Evolutionary conservation across 2,113 vertebrate genomes (phyloP).

Genomic region (Accipiter cooperii): DNA sequence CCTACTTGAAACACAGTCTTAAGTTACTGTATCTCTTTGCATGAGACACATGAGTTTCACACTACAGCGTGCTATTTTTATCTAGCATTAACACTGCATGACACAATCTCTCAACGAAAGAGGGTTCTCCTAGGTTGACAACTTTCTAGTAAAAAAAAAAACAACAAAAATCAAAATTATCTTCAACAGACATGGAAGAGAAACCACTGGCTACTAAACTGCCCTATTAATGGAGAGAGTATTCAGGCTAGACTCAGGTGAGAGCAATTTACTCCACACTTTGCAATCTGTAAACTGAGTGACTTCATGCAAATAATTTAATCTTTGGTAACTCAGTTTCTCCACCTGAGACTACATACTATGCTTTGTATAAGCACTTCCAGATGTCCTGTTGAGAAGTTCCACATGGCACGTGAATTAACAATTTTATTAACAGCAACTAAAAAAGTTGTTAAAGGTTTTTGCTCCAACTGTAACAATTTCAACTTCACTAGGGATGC

Average conservation of each 20-base stretch:
- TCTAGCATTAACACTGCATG: background rate
- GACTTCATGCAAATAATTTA: background rate
- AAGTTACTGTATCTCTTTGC: background rate
- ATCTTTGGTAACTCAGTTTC: background rate
- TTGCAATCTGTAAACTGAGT: background rate
- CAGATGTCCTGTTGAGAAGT: background rate
- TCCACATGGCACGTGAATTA: background rate
- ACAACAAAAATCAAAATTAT: background rate
- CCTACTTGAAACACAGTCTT: background rate
- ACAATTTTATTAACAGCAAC: background rate
- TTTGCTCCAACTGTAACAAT: background rate
- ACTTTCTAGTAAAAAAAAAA: background rate
- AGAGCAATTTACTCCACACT: background rate
- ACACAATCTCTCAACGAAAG: background rate
- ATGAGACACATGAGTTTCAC: background rate
- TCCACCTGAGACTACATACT: background rate
- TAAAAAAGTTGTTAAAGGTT: background rate
- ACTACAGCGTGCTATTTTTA: conserved; percentile 12
- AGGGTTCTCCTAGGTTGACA: background rate
- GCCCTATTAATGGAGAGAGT: background rate
- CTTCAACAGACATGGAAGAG: background rate
- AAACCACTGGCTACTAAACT: background rate
- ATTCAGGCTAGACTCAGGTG: background rate
- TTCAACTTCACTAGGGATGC: background rate
- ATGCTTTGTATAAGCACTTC: background rate